Percentiles rank a stretch among this genome's conserved stretches.
phyloP scores from a whole-genome alignment of 2,797 vertebrate genomes.

The Muscicapa striata region DNA sequence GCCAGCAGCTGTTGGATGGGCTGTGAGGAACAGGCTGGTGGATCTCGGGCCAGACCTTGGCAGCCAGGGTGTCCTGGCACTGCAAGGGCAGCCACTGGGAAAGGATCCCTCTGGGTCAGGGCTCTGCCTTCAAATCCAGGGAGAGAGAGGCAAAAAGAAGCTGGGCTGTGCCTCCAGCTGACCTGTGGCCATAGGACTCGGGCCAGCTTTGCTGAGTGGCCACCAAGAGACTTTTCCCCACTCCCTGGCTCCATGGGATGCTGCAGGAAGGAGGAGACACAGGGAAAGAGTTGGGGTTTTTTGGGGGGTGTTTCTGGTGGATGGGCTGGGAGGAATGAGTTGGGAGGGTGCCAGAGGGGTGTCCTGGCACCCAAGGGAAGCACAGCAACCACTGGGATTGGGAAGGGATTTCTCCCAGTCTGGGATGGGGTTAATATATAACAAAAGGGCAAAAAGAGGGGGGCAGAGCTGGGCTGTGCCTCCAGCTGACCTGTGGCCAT shows the following conservation, averaged over 20 bases:
- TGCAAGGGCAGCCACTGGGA: slow-evolving; percentile 50
- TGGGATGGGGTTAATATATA: background rate
- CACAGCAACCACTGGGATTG: background rate
- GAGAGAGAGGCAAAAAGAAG: background rate
- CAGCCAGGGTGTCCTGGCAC: slow-evolving; percentile 34
- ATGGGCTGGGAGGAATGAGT: background rate
- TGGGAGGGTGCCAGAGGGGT: background rate
- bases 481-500: background rate
- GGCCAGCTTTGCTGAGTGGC: background rate
- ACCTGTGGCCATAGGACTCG: rapidly evolving
- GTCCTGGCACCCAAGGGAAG: slow-evolving; percentile 15
- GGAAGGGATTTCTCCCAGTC: background rate
- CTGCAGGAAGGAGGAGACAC: background rate
- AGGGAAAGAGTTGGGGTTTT: background rate
- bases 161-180: background rate
- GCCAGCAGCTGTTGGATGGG: slow-evolving; percentile 58
- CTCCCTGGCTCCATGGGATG: rapidly evolving
- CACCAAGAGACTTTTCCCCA: background rate
- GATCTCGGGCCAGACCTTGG: slow-evolving; percentile 44
- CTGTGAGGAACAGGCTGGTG: slow-evolving; percentile 33
- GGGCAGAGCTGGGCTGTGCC: background rate
- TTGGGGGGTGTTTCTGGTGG: background rate
- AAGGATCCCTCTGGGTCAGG: slow-evolving; percentile 29
- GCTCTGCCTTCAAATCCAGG: background rate
- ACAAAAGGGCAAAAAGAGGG: background rate